Base-by-base conservation (phyloP, 2,113 vertebrate species). In the Burhinus oedicnemus region DNA sequence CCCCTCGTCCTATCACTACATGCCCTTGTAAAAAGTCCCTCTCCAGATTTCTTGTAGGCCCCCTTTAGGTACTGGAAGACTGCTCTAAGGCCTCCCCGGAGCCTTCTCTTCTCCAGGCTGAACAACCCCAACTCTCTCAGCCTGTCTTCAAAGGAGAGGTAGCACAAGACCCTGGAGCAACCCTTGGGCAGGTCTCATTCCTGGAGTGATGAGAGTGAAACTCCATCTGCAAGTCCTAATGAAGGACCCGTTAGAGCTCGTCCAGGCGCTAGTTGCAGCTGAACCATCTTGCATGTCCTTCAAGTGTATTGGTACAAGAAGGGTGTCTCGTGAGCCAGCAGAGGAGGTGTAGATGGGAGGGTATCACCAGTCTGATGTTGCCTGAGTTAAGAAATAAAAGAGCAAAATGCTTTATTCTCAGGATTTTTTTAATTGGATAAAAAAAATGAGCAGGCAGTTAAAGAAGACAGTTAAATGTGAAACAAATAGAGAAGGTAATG, bases 271-370 rank as follows among this genome's bases (percentile, higher is more conserved):
- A 6, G 21, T 21, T 40, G 45, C 2, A 2, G 27, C 64, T 84
- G 55, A 61, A 54, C 36, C 42, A 1, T 47, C 23, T 47, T 71
- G n/a, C 25, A 40, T 0, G 0, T 75, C 55, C 1, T 0, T 36
- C 49, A 49, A 14, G 30, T 9, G 6, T 69, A 8, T 70, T 80
- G 26, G 22, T 55, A 34, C 58, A 55, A 54, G 58, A 85, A 40
- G 18, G 20, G 22, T 62, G 29, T 78, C 72, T 79, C 0, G 0
- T 70, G 32, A 91, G 32, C 30, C 42, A 66, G 42, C 7, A 42
- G 44, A 52, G 45, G 47, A 57, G 57, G 25, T 23, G 18, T 54
- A 45, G n/a, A 16, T 32, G 32, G 52, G 38, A 84, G 27, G 4
- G 2, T 47, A 32, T 60, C 2, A 2, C 21, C 40, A 51, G 12